Evolutionary conservation across 1,140 invertebrate genomes (phyloP).

Genomic region (Grapholita molesta): DNA sequence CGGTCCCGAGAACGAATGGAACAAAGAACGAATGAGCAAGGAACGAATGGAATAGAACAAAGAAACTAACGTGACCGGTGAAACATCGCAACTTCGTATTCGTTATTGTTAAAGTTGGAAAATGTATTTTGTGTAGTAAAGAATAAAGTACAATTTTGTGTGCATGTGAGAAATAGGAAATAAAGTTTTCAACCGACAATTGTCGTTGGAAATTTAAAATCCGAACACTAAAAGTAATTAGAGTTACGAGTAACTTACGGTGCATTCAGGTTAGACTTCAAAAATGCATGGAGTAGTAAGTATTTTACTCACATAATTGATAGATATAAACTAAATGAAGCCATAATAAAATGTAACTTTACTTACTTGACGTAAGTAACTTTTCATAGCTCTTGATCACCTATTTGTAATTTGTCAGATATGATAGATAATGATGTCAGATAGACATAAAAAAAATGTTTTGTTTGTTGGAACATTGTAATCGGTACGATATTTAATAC

Average conservation of each 20-base stretch:
- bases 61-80: not conserved
- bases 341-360: too few species aligned
- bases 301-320: too few species aligned
- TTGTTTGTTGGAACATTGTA: too few species aligned
- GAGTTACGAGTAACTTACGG: not conserved
- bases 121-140: not conserved
- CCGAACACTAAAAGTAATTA: not conserved
- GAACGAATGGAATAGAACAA: conserved; percentile 4
- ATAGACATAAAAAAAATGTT: too few species aligned
- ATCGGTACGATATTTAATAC: too few species aligned
- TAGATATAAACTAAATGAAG: too few species aligned
- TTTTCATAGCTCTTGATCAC: too few species aligned
- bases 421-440: too few species aligned
- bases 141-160: not conserved
- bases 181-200: not conserved
- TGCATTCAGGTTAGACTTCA: too few species aligned
- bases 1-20: conserved; percentile 3
- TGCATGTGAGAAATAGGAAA: not conserved
- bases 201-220: not conserved
- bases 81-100: not conserved
- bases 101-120: not conserved
- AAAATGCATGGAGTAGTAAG: too few species aligned
- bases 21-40: not conserved
- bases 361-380: too few species aligned
- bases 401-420: too few species aligned